Percentiles rank a stretch among this genome's conserved stretches.
phyloP scores from a whole-genome alignment of 1,140 invertebrate genomes.

The Drosophila biarmipes region DNA sequence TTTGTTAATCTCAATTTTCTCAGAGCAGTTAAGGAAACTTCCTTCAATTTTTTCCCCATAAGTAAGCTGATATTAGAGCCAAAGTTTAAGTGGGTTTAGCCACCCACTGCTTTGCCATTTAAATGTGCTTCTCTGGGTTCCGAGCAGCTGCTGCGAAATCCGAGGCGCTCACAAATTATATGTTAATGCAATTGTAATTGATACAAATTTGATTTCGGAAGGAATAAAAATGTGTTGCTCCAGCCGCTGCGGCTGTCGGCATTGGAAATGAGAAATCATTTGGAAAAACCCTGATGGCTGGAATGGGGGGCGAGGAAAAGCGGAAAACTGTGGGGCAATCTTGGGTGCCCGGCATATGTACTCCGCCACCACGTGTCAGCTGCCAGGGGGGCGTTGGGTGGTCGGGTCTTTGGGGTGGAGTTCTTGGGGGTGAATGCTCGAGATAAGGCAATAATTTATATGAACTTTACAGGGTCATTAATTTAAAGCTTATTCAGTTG shows the following conservation, averaged over 20 bases:
- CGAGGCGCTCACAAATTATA: constrained; percentile 74
- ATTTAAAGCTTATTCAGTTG: constrained; percentile 85
- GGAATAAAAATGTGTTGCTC: constrained; percentile 64
- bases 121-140: constrained; percentile 46
- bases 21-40: background rate
- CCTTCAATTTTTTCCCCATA: constrained; percentile 23
- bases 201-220: constrained; percentile 81
- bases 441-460: constrained; percentile 84
- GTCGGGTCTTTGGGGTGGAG: background rate
- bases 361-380: constrained; percentile 63
- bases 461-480: constrained; percentile 84
- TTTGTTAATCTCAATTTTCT: background rate
- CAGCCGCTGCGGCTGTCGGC: constrained; percentile 46
- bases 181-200: constrained; percentile 83
- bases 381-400: constrained; percentile 34
- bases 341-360: constrained; percentile 66
- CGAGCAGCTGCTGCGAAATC: constrained; percentile 59
- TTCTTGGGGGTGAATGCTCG: constrained; percentile 21
- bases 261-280: constrained; percentile 81
- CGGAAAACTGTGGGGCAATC: constrained; percentile 18
- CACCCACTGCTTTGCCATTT: constrained; percentile 21
- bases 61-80: constrained; percentile 4
- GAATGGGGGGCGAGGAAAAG: background rate
- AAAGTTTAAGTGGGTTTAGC: background rate
- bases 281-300: constrained; percentile 17